Percentiles rank a stretch among this genome's conserved stretches.
Conservation (phyloP, 2,113 vertebrate species). For the Drymodes brunneopygia region DNA sequence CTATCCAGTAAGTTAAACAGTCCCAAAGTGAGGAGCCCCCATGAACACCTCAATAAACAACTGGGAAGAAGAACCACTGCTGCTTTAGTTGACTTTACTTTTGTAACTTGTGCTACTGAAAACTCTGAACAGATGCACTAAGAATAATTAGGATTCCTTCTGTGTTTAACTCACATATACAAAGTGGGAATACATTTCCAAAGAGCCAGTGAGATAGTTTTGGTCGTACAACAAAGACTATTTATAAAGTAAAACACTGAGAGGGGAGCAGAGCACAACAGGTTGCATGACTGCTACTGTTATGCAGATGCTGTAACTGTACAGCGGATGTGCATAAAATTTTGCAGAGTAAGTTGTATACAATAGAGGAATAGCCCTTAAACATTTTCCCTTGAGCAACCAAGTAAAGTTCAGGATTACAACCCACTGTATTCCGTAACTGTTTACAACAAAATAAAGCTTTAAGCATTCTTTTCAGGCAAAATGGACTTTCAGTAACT, state of each 20-base stretch:
- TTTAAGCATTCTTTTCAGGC: fast-evolving
- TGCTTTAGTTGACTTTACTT: neutral
- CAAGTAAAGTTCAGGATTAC: neutral
- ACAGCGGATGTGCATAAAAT: neutral
- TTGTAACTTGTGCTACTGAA: neutral
- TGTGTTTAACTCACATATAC: neutral
- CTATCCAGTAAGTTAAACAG: neutral
- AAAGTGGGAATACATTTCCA: neutral
- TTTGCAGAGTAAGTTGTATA: neutral
- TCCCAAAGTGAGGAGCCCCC: neutral
- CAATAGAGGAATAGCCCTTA: neutral
- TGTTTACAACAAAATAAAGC: neutral
- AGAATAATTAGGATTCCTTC: neutral
- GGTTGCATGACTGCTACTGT: neutral
- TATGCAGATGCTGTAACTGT: neutral
- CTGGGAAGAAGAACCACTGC: neutral
- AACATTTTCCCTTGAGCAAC: neutral
- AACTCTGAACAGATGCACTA: neutral
- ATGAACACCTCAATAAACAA: neutral
- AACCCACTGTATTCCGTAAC: fast-evolving
- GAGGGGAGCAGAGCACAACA: neutral
- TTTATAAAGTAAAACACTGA: neutral
- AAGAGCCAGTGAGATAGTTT: neutral
- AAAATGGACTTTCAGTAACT: neutral
- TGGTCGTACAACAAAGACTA: neutral